Conservation (phyloP, 2,797 vertebrate genomes). For the Spondyliosoma cantharus region DNA sequence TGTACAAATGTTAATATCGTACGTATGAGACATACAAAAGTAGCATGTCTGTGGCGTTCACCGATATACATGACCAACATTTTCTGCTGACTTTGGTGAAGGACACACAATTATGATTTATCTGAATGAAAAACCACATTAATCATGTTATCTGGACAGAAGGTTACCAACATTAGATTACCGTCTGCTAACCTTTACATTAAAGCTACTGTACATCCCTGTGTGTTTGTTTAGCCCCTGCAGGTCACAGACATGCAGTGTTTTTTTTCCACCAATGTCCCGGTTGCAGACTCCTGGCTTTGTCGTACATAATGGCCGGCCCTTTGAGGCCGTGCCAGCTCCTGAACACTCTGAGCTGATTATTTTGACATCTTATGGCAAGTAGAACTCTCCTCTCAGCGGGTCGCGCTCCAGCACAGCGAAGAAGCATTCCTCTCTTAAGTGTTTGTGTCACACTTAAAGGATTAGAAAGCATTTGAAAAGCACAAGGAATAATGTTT, state of each 20-base stretch:
- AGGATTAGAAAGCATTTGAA: slow-evolving; percentile 80
- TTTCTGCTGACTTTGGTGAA: not conserved
- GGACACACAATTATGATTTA: not conserved
- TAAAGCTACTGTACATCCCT: not conserved
- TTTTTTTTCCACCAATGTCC: slow-evolving; percentile 49
- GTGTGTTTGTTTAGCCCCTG: slow-evolving; percentile 36
- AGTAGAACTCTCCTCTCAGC: slow-evolving; percentile 75
- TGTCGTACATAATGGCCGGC: slow-evolving; percentile 56
- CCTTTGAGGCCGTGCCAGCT: slow-evolving; percentile 72
- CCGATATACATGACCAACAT: too few relatives aligned
- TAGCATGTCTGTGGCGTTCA: too few relatives aligned
- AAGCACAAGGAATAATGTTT: slow-evolving; percentile 77
- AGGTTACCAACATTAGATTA: not conserved
- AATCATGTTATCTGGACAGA: not conserved
- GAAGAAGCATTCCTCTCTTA: slow-evolving; percentile 80
- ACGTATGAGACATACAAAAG: too few relatives aligned
- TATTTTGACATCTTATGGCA: slow-evolving; percentile 81
- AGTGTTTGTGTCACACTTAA: slow-evolving; percentile 83
- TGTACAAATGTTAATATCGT: too few relatives aligned
- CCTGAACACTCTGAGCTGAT: slow-evolving; percentile 75
- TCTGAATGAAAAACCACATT: too few relatives aligned
- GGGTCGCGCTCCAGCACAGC: slow-evolving; percentile 66
- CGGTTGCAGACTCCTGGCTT: slow-evolving; percentile 44
- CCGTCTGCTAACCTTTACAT: not conserved
- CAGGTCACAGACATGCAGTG: slow-evolving; percentile 2